Evolutionary conservation across 2,113 vertebrate genomes (phyloP), one percentile per base, ranked within the genome.

Genomic region (human): DNA sequence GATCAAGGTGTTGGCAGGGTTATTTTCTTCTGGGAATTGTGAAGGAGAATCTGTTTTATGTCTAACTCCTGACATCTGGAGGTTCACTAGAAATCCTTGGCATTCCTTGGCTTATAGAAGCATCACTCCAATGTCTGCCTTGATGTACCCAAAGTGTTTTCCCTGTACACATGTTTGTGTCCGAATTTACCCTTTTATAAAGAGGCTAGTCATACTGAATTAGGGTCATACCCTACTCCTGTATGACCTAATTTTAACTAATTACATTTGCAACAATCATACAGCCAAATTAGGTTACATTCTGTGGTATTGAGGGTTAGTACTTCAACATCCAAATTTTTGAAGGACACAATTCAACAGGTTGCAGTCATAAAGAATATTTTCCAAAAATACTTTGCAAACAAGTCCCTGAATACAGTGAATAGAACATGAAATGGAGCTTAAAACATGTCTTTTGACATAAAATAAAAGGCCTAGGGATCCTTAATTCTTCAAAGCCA

Each of bases 401-500:
- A 68, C 14, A 85, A 89, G 4, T 57, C 2, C 5, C 12, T 13
- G 1, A 75, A 57, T 52, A 45, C 35, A 61, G 30, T 84, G 18
- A 23, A 18, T 52, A 48, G 48, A 93, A 25, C 8, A 32, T 38
- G 3, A 76, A 75, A 89, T 48, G 35, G 20, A 8, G 7, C 17
- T 68, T 68, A 96, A 87, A 94, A 25, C 7, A 25, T 45, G 16
- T 14, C 5, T 50, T 92, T 27, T 8, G 4, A 43, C 27, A 76
- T 70, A 61, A 79, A 89, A 10, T 84, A 22, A 81, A 92, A 88
- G 27, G 0, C 1, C 11, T 88, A 23, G 3, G 2, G 3, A 3
- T 68, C 90, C 20, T 57, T 32, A 59, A 38, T 84, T 97, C 6
- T 87, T 86, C 22, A 83, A n/a, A 61, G 10, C 57, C 13, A 79